A percentile compares a stretch with the other conserved stretches of the same genome.
These are phyloP conservation scores for Aquatica leii DNA, from an alignment of 2,888 invertebrate genomes.

Conservation along the genomic window DNA sequence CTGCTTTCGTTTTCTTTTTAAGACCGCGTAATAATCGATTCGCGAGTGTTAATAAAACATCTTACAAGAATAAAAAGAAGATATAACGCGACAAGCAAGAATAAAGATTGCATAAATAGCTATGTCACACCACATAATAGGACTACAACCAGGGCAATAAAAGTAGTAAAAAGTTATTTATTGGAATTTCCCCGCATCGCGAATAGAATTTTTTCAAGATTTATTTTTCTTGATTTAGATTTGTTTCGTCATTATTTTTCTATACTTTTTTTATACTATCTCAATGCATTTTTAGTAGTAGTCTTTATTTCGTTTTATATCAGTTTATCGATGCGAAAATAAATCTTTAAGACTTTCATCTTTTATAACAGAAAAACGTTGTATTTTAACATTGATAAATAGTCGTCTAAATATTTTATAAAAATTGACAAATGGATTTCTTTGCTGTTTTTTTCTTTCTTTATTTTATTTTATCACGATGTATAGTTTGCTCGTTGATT, in stretches of 20 bases:
- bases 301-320: background rate
- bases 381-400: no score
- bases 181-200: conserved; percentile 8
- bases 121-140: conserved; percentile 12
- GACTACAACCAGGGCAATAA: conserved; percentile 8
- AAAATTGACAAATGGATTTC: no score
- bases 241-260: conserved; percentile 14
- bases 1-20: no score
- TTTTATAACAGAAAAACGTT: no score
- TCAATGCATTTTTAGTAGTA: conserved; percentile 10
- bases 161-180: conserved; percentile 14
- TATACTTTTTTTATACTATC: background rate
- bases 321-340: no score
- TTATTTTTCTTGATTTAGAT: conserved; percentile 11
- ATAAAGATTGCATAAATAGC: conserved; percentile 12
- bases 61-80: background rate
- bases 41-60: conserved; percentile 4
- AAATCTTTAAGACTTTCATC: no score
- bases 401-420: no score
- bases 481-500: no score
- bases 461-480: no score
- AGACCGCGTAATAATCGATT: background rate
- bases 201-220: conserved; percentile 12
- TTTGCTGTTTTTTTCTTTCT: no score
- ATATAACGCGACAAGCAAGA: background rate